A percentile compares a stretch with the other conserved stretches of the same genome.
Conservation (phyloP, 2,888 invertebrate genomes). For the Tortricodes alternella region DNA sequence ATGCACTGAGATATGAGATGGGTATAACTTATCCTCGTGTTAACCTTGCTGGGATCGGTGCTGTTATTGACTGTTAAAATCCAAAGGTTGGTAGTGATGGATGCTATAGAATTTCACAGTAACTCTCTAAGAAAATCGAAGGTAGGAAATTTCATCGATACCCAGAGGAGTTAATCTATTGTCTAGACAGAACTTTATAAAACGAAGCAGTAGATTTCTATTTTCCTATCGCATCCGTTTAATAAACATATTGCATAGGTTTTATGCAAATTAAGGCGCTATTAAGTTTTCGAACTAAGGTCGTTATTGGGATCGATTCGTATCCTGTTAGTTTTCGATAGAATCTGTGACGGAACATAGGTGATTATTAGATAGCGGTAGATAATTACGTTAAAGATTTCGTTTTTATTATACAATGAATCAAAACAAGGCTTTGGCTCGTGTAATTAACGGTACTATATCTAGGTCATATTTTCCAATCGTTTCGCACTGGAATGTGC, state of each 20-base stretch:
- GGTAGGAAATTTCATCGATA: neutral
- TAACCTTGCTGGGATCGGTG: no score
- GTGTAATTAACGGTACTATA: neutral
- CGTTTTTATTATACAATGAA: slow-evolving; percentile 5
- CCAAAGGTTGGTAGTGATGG: no score
- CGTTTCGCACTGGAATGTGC: no score
- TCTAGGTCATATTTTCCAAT: neutral
- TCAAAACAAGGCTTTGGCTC: neutral
- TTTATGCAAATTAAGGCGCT: slow-evolving; percentile 7
- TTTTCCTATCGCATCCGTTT: slow-evolving; percentile 20
- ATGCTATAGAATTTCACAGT: neutral
- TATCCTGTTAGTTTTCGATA: slow-evolving; percentile 13
- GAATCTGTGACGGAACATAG: slow-evolving; percentile 1
- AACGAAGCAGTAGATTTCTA: slow-evolving; percentile 24
- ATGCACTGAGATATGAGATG: no score
- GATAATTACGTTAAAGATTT: slow-evolving; percentile 16
- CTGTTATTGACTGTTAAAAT: no score
- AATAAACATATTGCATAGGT: neutral
- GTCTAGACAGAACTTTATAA: neutral
- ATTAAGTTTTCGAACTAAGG: slow-evolving; percentile 26
- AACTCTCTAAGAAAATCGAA: neutral
- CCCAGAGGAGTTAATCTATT: slow-evolving; percentile 4
- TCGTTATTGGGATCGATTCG: slow-evolving; percentile 22
- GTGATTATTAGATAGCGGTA: slow-evolving; percentile 13
- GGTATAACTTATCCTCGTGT: no score